These are phyloP conservation scores for Anoplolepis gracilipes DNA, from an alignment of 1,140 invertebrate species.

Conservation along the genomic window DNA sequence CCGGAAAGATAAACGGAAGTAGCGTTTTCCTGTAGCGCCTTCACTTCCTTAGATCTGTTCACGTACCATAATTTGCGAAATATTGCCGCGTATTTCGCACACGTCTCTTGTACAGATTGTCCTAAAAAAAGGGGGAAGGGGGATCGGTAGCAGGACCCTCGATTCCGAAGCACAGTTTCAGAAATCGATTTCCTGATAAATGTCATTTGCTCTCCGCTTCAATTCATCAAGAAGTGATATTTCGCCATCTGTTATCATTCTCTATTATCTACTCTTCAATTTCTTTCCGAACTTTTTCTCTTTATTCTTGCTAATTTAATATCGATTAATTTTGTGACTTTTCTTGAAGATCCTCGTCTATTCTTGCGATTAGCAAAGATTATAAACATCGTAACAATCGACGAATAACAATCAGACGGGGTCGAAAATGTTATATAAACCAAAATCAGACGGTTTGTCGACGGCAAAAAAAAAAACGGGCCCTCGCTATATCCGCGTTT, in stretches of 20 bases:
- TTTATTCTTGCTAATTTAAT: background rate
- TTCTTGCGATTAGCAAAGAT: background rate
- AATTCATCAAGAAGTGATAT: background rate
- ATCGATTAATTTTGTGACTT: background rate
- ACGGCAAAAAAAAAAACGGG: background rate
- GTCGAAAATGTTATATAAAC: too few species aligned
- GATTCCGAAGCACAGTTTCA: conserved; percentile 17
- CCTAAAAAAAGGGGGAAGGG: background rate
- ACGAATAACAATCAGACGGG: background rate
- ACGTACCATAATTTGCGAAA: conserved; percentile 6
- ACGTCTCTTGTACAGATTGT: background rate
- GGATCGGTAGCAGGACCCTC: conserved; percentile 2
- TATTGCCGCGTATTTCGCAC: conserved; percentile 36
- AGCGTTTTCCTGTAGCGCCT: conserved; percentile 2
- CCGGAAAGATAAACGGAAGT: conserved; percentile 2
- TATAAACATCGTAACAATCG: background rate
- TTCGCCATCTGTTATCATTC: background rate
- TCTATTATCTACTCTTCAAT: background rate
- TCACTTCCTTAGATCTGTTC: background rate
- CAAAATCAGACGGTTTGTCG: background rate
- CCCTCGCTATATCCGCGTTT: background rate
- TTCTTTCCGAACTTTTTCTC: background rate
- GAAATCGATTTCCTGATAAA: conserved; percentile 16
- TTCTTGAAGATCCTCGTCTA: background rate
- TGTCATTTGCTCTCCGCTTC: background rate